These are phyloP conservation scores for Catocala nupta DNA, from an alignment of 2,888 invertebrate genomes.

Conservation along the genomic window DNA sequence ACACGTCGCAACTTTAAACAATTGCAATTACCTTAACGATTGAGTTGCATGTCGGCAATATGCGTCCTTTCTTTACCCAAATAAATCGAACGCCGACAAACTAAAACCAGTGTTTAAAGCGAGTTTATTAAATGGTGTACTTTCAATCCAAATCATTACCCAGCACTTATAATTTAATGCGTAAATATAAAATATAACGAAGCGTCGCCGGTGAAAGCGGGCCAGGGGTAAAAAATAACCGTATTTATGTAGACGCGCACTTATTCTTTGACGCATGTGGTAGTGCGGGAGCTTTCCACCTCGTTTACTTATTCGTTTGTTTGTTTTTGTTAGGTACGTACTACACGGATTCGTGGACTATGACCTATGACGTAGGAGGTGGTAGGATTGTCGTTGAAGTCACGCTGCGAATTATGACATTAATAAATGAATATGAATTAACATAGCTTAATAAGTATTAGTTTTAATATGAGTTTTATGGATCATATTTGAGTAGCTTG, in stretches of 20 bases:
- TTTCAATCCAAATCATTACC: conserved; percentile 22
- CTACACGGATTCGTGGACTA: not conserved
- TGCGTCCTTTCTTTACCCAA: no score
- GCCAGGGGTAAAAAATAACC: conserved; percentile 47
- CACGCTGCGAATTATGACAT: no score
- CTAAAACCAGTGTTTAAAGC: not conserved
- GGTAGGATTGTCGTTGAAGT: no score
- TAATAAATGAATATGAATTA: no score
- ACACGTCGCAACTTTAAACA: no score
- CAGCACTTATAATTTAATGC: conserved; percentile 29
- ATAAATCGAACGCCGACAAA: not conserved
- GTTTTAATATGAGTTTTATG: no score
- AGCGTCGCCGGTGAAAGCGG: conserved; percentile 41
- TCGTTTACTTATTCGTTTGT: conserved; percentile 4
- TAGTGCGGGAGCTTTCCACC: conserved; percentile 25
- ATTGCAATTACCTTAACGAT: no score
- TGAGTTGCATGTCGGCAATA: no score
- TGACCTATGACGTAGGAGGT: no score
- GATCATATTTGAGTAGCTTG: no score
- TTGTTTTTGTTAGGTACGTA: conserved; percentile 6
- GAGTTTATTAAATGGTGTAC: conserved; percentile 20
- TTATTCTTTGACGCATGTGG: conserved; percentile 3
- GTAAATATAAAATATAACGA: conserved; percentile 38
- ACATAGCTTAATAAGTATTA: no score
- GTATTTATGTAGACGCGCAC: conserved; percentile 35